Conservation (phyloP, 1,140 invertebrate genomes). For the Leptestheria dahalacensis region DNA sequence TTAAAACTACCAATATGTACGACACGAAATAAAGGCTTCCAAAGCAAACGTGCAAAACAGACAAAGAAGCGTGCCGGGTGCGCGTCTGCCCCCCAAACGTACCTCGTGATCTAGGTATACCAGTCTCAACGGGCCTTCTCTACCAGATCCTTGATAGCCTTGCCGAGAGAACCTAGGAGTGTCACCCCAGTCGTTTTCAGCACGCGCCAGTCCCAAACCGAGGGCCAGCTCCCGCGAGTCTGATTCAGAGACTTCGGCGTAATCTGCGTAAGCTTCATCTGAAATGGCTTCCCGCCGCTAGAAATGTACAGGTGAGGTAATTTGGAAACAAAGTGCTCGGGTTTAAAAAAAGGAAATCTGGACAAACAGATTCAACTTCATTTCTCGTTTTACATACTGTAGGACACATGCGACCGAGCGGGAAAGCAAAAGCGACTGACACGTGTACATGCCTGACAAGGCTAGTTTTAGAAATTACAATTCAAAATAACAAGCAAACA, state of each 20-base stretch:
- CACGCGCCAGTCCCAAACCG: constrained; percentile 11
- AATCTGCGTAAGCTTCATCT: constrained; percentile 16
- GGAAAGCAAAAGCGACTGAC: neutral
- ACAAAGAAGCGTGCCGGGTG: neutral
- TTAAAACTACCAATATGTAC: too few species aligned
- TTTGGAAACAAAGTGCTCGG: neutral
- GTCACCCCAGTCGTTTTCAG: neutral
- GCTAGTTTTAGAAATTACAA: too few species aligned
- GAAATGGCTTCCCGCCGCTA: neutral
- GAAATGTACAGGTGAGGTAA: neutral
- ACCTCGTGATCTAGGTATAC: neutral
- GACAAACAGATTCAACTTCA: neutral
- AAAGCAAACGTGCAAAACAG: neutral
- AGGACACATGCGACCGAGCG: neutral
- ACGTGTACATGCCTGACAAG: neutral
- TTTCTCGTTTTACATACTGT: neutral
- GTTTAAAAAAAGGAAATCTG: neutral
- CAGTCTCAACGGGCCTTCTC: neutral
- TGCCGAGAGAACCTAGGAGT: neutral
- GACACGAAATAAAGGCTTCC: neutral
- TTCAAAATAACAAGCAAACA: too few species aligned
- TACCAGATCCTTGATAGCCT: neutral
- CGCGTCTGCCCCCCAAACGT: neutral
- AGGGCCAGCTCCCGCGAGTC: constrained; percentile 15
- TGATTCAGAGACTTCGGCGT: constrained; percentile 16